Conservation (phyloP, 2,113 vertebrate species). For the Charina bottae region DNA sequence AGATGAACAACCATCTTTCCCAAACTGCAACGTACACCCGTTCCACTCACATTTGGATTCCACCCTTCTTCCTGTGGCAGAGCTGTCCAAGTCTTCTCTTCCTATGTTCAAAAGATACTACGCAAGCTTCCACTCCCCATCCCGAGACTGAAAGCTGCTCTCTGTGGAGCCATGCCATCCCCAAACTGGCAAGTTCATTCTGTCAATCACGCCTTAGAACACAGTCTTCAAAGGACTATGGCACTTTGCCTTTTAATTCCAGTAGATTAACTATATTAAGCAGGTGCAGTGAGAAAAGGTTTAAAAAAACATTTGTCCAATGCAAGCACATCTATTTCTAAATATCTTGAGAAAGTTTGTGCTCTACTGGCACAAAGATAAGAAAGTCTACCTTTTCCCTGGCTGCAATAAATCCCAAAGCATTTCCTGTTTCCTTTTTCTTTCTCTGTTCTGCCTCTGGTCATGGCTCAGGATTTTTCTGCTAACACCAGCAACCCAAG, state of each 20-base stretch:
- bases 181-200: background rate
- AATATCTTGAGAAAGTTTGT: rapidly evolving
- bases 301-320: background rate
- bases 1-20: background rate
- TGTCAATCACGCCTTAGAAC: background rate
- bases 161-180: background rate
- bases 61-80: background rate
- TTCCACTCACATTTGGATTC: background rate
- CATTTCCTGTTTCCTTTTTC: background rate
- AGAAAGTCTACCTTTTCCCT: background rate
- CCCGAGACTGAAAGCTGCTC: background rate
- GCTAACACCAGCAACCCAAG: background rate
- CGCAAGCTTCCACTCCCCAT: background rate
- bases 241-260: background rate
- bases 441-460: background rate
- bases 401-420: background rate
- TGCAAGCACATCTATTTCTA: rapidly evolving
- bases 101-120: background rate
- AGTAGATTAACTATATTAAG: background rate
- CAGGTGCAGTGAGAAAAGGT: background rate
- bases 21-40: background rate
- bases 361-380: background rate
- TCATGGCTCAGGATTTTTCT: background rate
- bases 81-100: background rate
- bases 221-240: background rate